Base-by-base conservation (phyloP, 1,140 invertebrate genomes). In the Wiebesia pumilae region DNA sequence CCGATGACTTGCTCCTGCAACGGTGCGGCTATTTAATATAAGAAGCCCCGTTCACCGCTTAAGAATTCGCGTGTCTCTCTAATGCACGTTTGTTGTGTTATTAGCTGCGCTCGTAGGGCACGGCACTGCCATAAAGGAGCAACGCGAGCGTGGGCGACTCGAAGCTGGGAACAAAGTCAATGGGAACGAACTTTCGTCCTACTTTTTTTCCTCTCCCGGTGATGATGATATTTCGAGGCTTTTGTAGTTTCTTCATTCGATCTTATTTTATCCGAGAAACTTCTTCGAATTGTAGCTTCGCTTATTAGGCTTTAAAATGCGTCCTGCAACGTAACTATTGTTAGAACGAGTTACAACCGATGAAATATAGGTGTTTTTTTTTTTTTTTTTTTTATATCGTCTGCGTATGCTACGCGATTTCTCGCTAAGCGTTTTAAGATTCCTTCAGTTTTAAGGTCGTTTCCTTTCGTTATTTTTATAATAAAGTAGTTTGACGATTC, bases 101-200 rank as follows among this genome's bases (percentile, higher is more conserved):
- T 81, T 81, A 81, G 67, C 51, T n/a, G 38, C 43, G 40, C 62
- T 65, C 47, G 27, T 51, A n/a, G 69, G 83, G 54, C 51, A n/a
- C 40, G 67, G 40, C 67, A 27, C 24, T 35, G 33, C 54, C 38
- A 54, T 62, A 38, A 47, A 54, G 40, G 43, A 65, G 58, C 40
- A 58, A 83, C 51, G 77, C 24, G 35, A 75, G 51, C n/a, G 83
- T 84, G n/a, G 83, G 83, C 73, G 83, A 30, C 16, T 33, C 38
- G 80, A 30, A 35, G 30, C 33, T 71, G n/a, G n/a, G 51, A 79
- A 51, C 21, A 9, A 79, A 54, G 16, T 38, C 30, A 30, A 67
- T 35, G 47, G n/a, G 71, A 75, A 54, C 43, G 65, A 69, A 82
- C 81, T 71, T 75, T 71, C 54, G 47, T 54, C 3, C 3, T 24